Evolutionary conservation across 2,888 invertebrate genomes (phyloP), one percentile per base, ranked within the genome.

Genomic region (Serripes groenlandicus): DNA sequence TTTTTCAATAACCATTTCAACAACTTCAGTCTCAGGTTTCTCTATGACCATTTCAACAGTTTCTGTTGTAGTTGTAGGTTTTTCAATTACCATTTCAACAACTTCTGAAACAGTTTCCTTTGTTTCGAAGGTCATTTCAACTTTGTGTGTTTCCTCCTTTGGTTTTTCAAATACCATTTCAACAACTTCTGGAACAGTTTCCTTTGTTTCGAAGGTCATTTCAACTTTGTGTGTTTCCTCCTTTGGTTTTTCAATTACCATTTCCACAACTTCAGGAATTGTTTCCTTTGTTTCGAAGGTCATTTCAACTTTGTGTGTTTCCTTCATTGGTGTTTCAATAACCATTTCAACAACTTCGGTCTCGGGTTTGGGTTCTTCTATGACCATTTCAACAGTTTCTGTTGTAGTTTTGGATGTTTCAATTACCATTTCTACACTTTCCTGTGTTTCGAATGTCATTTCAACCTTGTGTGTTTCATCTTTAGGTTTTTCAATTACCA

Each of bases 181-280:
- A 28, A 52, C 21, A n/a, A 30, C 3, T 11, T 62, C 62, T 23
- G 23, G 15, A 37, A 37, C 52, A 52, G 28, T 37, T 54, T 30
- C 52, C 23, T 30, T 73, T 26, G 23, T 62, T 23, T 77, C 77
- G 23, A 78, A 34, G 49, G 35, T 49, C 28, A 75, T 18, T 75
- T 75, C 75, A 26, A 58, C 42, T 30, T 58, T 58, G 26, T 60
- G 60, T 23, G n/a, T 64, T 26, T 60, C 28, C 15, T 34, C 71
- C 32, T 69, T 52, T 52, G 52, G 28, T 23, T 23, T 2, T n/a
- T 68, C 68, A 34, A 35, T 64, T 9, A 64, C 68, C 37, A 42
- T 37, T 52, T 69, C 69, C 7, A 49, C 30, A 11, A 52, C 9
- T 42, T 30, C 34, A 34, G 32, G 11, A 23, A 35, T 37, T 66